Conservation (phyloP, 1,140 invertebrate genomes). For the Aricia agestis region DNA sequence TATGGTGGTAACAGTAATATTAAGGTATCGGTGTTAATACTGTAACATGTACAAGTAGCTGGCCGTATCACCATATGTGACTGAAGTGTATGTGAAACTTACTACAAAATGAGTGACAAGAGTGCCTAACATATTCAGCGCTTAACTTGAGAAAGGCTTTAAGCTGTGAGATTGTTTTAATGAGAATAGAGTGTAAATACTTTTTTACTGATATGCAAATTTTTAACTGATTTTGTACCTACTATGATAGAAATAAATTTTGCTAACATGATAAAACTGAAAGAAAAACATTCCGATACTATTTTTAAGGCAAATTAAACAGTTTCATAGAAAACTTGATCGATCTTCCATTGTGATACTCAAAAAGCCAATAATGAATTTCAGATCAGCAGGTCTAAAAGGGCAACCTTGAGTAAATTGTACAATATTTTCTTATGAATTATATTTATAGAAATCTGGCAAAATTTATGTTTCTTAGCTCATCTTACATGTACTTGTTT, state of each 20-base stretch:
- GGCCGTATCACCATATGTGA: neutral
- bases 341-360: neutral
- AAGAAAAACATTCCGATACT: conserved; percentile 2
- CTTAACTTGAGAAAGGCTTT: neutral
- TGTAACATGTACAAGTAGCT: neutral
- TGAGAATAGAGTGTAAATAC: neutral
- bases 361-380: neutral
- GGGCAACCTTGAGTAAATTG: too few relatives aligned
- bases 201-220: conserved; percentile 1
- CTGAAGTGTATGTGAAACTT: neutral
- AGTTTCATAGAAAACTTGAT: neutral
- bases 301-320: conserved; percentile 1
- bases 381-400: neutral
- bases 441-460: too few relatives aligned
- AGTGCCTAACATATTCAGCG: conserved; percentile 1
- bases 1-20: neutral
- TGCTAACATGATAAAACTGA: neutral
- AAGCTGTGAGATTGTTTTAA: neutral
- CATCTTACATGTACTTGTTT: too few relatives aligned
- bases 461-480: too few relatives aligned
- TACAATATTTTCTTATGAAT: too few relatives aligned
- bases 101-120: neutral
- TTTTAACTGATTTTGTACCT: conserved; percentile 10
- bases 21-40: neutral
- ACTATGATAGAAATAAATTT: neutral